phyloP scores from a whole-genome alignment of 1,140 invertebrate genomes.

The Heliconius hewitsoni region DNA sequence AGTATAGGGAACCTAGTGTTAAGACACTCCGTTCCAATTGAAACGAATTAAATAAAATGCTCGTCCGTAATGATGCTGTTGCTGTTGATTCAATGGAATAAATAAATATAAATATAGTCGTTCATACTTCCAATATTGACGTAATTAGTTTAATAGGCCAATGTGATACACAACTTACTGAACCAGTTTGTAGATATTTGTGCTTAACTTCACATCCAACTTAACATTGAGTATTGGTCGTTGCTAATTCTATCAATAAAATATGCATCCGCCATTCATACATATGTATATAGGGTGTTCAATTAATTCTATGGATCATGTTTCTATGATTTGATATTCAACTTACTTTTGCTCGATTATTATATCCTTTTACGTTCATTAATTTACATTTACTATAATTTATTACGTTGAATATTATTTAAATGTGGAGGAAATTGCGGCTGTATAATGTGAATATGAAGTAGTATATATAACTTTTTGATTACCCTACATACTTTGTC shows the following conservation, averaged over 20 bases:
- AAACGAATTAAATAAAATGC: background rate
- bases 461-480: background rate
- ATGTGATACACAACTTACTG: conserved; percentile 40
- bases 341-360: conserved; percentile 4
- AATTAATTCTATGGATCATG: background rate
- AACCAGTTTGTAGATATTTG: conserved; percentile 35
- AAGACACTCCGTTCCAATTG: too few species aligned
- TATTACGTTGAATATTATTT: background rate
- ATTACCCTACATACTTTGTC: background rate
- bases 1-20: too few species aligned
- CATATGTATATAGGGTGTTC: background rate
- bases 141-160: conserved; percentile 36
- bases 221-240: conserved; percentile 20
- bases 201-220: conserved; percentile 33
- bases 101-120: background rate
- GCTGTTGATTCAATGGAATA: background rate
- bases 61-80: background rate
- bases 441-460: background rate
- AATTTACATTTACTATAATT: conserved; percentile 2
- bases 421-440: background rate
- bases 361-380: background rate
- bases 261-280: background rate
- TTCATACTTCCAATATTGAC: conserved; percentile 12
- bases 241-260: conserved; percentile 6
- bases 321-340: background rate